Conservation (phyloP, 2,888 invertebrate genomes). For the Drosophila niveifrons region DNA sequence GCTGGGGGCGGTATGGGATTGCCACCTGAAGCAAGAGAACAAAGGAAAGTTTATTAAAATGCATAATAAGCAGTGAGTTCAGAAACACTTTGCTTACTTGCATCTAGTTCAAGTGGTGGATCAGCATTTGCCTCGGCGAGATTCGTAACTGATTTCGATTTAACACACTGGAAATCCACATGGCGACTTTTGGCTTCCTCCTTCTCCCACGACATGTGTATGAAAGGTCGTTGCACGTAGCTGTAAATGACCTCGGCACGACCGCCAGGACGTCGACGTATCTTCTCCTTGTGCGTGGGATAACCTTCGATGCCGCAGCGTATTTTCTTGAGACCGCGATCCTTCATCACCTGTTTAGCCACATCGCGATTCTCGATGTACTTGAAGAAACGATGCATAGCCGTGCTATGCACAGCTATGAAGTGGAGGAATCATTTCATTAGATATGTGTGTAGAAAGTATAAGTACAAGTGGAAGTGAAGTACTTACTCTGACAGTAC, state of each 20-base stretch:
- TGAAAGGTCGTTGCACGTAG: constrained; percentile 99
- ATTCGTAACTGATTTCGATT: constrained; percentile 98
- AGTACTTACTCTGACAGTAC: constrained; percentile 94
- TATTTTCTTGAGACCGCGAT: constrained; percentile 99
- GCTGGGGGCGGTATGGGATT: constrained; percentile 84
- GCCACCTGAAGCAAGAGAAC: constrained; percentile 76
- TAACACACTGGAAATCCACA: constrained; percentile 99
- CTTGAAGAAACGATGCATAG: constrained; percentile 99
- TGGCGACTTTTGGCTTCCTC: constrained; percentile 99
- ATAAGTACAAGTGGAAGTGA: not conserved
- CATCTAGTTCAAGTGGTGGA: constrained; percentile 87
- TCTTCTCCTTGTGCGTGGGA: constrained; percentile 99
- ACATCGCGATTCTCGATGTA: constrained; percentile 99
- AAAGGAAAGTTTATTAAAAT: not conserved
- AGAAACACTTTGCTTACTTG: constrained; percentile 73
- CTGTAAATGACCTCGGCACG: constrained; percentile 98
- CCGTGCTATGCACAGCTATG: constrained; percentile 95
- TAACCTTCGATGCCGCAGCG: constrained; percentile 99
- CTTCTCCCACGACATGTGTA: constrained; percentile 98
- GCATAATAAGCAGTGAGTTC: too few species aligned
- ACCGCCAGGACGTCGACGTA: constrained; percentile 97
- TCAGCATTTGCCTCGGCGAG: constrained; percentile 97
- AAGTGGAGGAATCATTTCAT: not conserved
- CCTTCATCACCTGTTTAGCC: constrained; percentile 99
- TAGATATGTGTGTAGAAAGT: not conserved